Evolutionary conservation across 1,140 invertebrate species (phyloP), one percentile per base, ranked within the genome.

Genomic region (Asbolus verrucosus): DNA sequence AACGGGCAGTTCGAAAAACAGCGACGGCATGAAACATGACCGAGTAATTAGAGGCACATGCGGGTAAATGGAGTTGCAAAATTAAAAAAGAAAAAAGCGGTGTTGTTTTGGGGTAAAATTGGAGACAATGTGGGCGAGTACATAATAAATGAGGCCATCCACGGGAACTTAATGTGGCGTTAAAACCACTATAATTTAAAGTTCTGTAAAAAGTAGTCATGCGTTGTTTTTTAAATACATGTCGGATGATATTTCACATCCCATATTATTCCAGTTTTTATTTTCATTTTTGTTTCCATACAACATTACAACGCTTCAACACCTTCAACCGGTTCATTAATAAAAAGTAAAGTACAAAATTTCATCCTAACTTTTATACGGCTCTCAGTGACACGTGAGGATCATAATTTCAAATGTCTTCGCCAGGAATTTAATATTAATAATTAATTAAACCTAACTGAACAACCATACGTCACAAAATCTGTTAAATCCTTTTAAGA

Each of bases 341-440:
- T 54, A 54, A 54, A 54, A 54, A 54, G 21, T 54, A 54, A 54
- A 54, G 21, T 54, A 54, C 46, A 54, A 54, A 54, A 54, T 54
- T 54, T 54, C 21, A 21, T 19, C 43, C 16, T 50, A 5, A 18
- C 43, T 6, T 36, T 36, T 50, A 19, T 19, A 54, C 27, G 46
- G 11, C 8, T 27, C 19, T 27, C 8, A 54, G 27, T 54, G 46
- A 21, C 19, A 16, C 19, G 46, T 54, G 46, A 21, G 46, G 24
- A 54, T 27, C 19, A 11, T n/a, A n/a, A n/a, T 24, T 54, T 54
- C 21, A 27, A 54, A 54, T 54, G 14, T 46, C n/a, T 46, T n/a
- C n/a, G 13, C 15, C 15, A 9, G 15, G 27, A 30, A 30, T 30
- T 8, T 30, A 8, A 8, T 30, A n/a, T n/a, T n/a, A n/a, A n/a